Base-by-base conservation (phyloP, 2,888 invertebrate species). In the Drosophila fulvimacula region DNA sequence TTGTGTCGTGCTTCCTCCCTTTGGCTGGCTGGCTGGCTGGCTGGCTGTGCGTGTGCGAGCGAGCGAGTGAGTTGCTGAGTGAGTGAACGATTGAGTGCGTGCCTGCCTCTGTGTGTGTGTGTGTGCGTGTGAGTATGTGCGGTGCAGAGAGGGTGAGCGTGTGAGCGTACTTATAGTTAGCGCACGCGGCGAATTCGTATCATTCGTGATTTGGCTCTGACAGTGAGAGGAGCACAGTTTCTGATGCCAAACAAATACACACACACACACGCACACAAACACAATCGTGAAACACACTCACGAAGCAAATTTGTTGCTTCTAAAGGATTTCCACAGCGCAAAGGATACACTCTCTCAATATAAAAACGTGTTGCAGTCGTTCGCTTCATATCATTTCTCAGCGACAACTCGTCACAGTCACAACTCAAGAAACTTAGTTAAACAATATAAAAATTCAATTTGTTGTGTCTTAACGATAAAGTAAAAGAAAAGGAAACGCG, bases 151-250 rank as follows among this genome's bases (percentile, higher is more conserved):
- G 75, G 74, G 75, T 79, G 81, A 72, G 82, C 69, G 65, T 58
- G 79, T 63, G 75, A 83, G 78, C 80, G 80, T 91, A 90, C 90
- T 88, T 91, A 91, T 85, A 90, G 87, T 81, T 82, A 87, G 85
- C 82, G 80, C 88, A 90, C 85, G 79, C 90, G 79, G 86, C 85
- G 90, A 88, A 90, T 92, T 91, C 87, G 88, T 90, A 91, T 90
- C 92, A 92, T 91, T 92, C 91, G 92, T 92, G 92, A 92, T 92
- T 92, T 91, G 92, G 85, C 91, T 91, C 92, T 92, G 88, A 81
- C 79, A 87, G 81, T 81, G 91, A 89, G 89, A 89, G 88, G 79
- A 84, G 79, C 82, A 78, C 76, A 77, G 49, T 68, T 66, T 68
- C 49, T 60, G 60, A 62, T 64, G 69, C 73, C 60, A 75, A 64